Evolutionary conservation across 2,888 invertebrate species (phyloP), one percentile per base, ranked within the genome.

Genomic region (Lacanobia wlatinum): DNA sequence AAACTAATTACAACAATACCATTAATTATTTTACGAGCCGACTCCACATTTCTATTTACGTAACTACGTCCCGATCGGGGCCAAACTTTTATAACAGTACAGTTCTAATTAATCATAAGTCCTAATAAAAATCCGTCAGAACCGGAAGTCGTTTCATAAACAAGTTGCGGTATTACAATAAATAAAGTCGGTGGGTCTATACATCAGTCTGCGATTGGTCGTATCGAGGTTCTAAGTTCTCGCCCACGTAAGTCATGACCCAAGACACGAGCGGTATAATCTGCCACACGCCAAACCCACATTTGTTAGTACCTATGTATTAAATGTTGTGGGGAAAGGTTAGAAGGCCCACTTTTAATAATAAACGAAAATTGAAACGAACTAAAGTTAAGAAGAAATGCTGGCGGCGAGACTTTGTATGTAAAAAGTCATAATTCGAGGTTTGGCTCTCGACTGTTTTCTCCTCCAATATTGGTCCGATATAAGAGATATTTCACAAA

Each of bases 181-280:
- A 92, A 92, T 91, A 92, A 87, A 87, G 87, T 87, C 88, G 87
- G 90, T 89, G 87, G 85, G 87, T 83, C 84, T 82, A 90, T 93
- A 90, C 90, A 90, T 92, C 92, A 91, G 91, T 90, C 84, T 84
- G 74, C 84, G 90, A 90, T 90, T 87, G 91, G 87, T 85, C 84
- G 88, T 87, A 87, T 88, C 73, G 88, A 86, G 84, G 76, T 58
- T 74, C 65, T 79, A 85, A 79, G 76, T 80, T 77, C 86, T 89
- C 92, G 91, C 94, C 94, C 89, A 94, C 95, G 92, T 93, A 88
- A 88, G 91, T 88, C 92, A 87, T 86, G 91, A 89, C 89, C 87
- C 89, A 90, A 92, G 90, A 76, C 88, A 90, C 84, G 88, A 90
- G 90, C 88, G 91, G 82, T 68, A 66, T 50, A 70, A 59, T 83